These are phyloP conservation scores for Dyspetes luteomarginatus DNA, from an alignment of 2,888 invertebrate species.

Conservation along the genomic window DNA sequence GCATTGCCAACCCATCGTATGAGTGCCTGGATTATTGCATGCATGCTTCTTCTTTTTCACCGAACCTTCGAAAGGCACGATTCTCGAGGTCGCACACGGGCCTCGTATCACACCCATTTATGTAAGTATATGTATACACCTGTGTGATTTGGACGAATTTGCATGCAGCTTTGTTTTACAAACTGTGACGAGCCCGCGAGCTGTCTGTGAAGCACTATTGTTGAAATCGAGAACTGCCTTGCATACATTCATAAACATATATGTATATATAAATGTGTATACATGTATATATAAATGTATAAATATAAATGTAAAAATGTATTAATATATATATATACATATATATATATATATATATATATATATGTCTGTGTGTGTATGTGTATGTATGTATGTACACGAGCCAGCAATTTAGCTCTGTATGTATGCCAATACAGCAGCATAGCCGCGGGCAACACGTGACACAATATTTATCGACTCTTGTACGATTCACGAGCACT, in stretches of 20 bases:
- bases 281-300: neutral
- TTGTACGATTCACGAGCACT: conserved; percentile 24
- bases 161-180: neutral
- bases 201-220: conserved; percentile 3
- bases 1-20: neutral
- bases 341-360: neutral
- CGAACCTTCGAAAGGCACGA: neutral
- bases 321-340: no score
- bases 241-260: neutral
- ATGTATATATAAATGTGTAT: neutral
- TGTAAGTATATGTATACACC: neutral
- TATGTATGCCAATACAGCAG: conserved; percentile 4
- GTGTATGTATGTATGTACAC: neutral
- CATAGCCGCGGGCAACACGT: conserved; percentile 31
- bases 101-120: neutral
- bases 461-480: conserved; percentile 49
- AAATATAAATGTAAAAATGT: no score
- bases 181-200: neutral
- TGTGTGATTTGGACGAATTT: neutral
- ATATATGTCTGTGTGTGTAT: neutral
- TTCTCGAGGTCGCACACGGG: neutral
- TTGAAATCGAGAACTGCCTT: neutral
- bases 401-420: conserved; percentile 15
- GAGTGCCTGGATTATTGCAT: conserved; percentile 48
- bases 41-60: neutral